Conservation (phyloP, 2,113 vertebrate genomes). For the Ceyx cyanopectus region DNA sequence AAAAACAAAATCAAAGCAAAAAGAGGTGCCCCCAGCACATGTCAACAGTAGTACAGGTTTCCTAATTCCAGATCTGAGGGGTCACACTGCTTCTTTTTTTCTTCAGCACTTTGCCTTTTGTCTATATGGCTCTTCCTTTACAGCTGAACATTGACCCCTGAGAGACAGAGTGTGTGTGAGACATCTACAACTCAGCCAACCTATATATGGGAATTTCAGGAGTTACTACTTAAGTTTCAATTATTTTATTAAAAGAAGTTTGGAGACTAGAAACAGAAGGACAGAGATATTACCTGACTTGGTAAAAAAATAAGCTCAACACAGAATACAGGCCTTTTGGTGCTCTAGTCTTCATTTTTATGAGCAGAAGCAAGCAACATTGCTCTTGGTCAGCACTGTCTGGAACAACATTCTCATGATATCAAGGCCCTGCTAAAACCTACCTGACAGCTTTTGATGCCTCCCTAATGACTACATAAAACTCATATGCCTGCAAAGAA, state of each 20-base stretch:
- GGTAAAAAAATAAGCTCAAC: neutral
- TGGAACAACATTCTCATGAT: neutral
- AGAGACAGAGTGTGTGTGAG: no score
- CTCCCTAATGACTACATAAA: neutral
- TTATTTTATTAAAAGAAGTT: neutral
- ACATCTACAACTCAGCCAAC: neutral
- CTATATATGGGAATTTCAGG: neutral
- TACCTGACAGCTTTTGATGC: neutral
- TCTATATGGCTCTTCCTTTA: neutral
- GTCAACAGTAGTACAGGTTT: neutral
- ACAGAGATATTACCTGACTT: neutral
- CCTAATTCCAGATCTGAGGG: neutral
- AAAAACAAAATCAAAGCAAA: conserved; percentile 24
- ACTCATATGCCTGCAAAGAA: neutral
- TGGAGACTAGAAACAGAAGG: neutral
- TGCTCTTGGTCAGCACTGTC: neutral
- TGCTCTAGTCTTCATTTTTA: neutral
- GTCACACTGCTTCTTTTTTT: neutral
- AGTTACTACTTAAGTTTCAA: neutral
- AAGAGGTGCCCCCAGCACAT: neutral
- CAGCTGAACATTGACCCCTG: neutral
- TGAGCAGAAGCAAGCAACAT: neutral
- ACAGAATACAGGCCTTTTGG: neutral
- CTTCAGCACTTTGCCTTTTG: neutral
- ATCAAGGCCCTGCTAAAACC: neutral